A percentile compares a stretch with the other conserved stretches of the same genome.
These are phyloP conservation scores for Anagyrus pseudococci DNA, from an alignment of 2,888 invertebrate genomes.

Conservation along the genomic window DNA sequence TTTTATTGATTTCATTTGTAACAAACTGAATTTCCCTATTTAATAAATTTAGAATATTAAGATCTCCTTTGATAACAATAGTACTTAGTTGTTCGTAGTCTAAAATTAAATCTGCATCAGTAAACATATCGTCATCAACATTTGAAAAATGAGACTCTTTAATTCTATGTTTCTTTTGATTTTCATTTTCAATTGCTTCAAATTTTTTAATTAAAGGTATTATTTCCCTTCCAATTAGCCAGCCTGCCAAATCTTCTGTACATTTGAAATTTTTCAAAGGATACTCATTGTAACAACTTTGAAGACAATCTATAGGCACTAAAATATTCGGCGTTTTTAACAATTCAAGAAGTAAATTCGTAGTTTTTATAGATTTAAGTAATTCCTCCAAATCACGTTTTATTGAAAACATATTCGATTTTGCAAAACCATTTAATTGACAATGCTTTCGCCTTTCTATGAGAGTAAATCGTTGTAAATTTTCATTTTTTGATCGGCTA, in stretches of 20 bases:
- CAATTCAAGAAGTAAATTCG: not conserved
- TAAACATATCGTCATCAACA: too few relatives aligned
- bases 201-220: not conserved
- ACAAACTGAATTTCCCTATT: not conserved
- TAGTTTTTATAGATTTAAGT: not conserved
- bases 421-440: too few relatives aligned
- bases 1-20: not conserved
- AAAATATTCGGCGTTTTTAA: not conserved
- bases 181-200: not conserved
- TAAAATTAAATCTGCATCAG: too few relatives aligned
- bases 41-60: not conserved
- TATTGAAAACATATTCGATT: not conserved
- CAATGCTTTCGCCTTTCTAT: not conserved
- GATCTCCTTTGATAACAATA: not conserved
- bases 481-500: constrained; percentile 19
- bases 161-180: not conserved
- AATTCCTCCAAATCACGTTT: not conserved
- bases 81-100: too few relatives aligned
- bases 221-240: not conserved
- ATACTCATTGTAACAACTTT: not conserved
- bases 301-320: not conserved
- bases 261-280: not conserved
- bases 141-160: not conserved
- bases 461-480: constrained; percentile 5
- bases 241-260: not conserved